These are phyloP conservation scores for Triplophysa dalaica DNA, from an alignment of 2,113 vertebrate genomes.

Conservation along the genomic window DNA sequence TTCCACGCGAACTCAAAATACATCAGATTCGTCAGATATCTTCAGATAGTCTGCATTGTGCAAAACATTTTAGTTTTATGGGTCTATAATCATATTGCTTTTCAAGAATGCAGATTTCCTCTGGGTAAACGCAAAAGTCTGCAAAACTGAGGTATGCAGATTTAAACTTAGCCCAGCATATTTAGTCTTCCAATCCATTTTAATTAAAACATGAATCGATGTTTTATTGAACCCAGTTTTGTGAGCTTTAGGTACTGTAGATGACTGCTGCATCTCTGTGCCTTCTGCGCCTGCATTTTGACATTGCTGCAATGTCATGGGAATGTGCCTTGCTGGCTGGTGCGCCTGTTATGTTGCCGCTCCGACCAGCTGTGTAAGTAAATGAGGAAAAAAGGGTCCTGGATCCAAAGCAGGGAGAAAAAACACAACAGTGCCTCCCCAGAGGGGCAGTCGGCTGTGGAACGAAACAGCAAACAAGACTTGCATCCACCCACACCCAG, in stretches of 20 bases:
- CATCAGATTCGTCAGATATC: no score
- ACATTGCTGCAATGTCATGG: constrained; percentile 68
- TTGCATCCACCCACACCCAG: constrained; percentile 39
- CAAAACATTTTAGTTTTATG: no score
- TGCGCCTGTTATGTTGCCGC: not conserved
- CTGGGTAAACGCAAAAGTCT: no score
- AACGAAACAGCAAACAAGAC: constrained; percentile 44
- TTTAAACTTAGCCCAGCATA: not conserved
- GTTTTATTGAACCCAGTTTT: not conserved
- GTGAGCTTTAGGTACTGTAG: not conserved
- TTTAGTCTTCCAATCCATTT: constrained; percentile 1
- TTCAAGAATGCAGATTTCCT: no score
- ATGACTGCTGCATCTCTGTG: not conserved
- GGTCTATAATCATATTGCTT: no score
- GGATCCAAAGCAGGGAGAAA: constrained; percentile 47
- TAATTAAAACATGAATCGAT: not conserved
- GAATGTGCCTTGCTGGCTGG: constrained; percentile 48
- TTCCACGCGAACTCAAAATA: no score
- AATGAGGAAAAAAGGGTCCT: constrained; percentile 18
- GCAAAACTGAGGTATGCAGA: no score
- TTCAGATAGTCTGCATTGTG: no score
- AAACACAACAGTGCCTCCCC: constrained; percentile 28
- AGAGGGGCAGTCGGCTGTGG: constrained; percentile 10
- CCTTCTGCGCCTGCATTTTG: constrained; percentile 48
- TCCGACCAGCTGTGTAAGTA: constrained; percentile 60